A percentile compares a stretch with the other conserved stretches of the same genome.
Evolutionary conservation across 2,113 vertebrate species (phyloP).

Genomic region (Trogon surrucura): DNA sequence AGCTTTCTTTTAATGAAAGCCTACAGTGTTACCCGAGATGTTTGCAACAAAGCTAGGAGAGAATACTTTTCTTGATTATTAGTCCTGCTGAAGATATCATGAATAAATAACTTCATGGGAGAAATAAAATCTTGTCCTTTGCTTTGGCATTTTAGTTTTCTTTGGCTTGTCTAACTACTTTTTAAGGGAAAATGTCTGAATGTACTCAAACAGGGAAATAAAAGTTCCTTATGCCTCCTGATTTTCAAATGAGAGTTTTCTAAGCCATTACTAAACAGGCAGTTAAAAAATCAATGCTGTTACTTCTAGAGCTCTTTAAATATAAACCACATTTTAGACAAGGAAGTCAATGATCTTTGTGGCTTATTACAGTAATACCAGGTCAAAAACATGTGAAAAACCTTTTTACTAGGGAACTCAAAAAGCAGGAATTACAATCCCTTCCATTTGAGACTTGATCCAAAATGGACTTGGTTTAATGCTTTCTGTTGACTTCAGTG

Average conservation of each 20-base stretch:
- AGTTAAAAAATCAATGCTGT: neutral
- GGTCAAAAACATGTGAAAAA: neutral
- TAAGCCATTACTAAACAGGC: neutral
- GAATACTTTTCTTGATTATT: conserved; percentile 3
- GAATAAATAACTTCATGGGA: conserved; percentile 3
- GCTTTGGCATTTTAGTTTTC: neutral
- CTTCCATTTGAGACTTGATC: neutral
- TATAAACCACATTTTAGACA: neutral
- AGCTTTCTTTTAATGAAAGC: conserved; percentile 44
- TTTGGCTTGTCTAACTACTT: neutral
- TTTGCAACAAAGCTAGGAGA: conserved; percentile 5
- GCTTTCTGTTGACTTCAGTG: neutral
- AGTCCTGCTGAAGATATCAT: neutral
- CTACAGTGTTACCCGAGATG: neutral
- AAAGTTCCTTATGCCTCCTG: neutral
- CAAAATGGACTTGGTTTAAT: neutral
- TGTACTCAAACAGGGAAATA: neutral
- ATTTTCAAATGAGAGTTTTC: neutral
- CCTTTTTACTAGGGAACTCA: neutral
- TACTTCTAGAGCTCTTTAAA: neutral
- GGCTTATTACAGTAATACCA: neutral
- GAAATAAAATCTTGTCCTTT: neutral
- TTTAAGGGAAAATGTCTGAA: neutral
- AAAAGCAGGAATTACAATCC: neutral
- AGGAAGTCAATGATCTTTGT: neutral